These are phyloP conservation scores for Phortica magna DNA, from an alignment of 2,888 invertebrate species.

Conservation along the genomic window DNA sequence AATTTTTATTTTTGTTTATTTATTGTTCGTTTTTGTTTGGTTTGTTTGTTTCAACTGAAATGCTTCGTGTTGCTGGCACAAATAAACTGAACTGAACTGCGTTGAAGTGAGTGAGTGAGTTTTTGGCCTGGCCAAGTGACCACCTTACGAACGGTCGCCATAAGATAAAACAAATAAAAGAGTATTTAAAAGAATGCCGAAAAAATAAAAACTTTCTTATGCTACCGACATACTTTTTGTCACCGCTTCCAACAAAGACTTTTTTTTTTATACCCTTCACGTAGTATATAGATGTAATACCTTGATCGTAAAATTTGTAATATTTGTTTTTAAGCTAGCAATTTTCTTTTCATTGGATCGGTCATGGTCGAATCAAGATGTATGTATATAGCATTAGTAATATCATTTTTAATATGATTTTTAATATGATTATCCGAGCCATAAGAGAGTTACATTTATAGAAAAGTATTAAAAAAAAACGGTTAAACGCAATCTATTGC, in stretches of 20 bases:
- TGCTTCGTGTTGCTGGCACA: conserved; percentile 56
- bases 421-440: no score
- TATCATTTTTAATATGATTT: no score
- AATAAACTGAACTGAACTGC: conserved; percentile 50
- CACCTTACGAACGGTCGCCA: conserved; percentile 29
- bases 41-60: conserved; percentile 45
- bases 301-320: no score
- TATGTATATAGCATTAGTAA: no score
- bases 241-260: conserved; percentile 34
- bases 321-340: no score
- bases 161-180: conserved; percentile 46
- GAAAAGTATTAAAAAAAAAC: no score
- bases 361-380: no score
- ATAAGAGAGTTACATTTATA: no score
- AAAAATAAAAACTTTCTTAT: conserved; percentile 60
- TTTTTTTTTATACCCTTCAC: conserved; percentile 41
- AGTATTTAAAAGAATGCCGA: conserved; percentile 55
- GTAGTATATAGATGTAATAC: background rate
- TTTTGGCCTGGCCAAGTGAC: conserved; percentile 7
- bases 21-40: conserved; percentile 7
- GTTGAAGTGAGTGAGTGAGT: conserved; percentile 36
- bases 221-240: background rate
- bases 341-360: no score
- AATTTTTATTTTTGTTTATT: conserved; percentile 28
- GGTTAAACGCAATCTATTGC: no score